phyloP scores from a whole-genome alignment of 2,113 vertebrate species.

The Phoxinus phoxinus region DNA sequence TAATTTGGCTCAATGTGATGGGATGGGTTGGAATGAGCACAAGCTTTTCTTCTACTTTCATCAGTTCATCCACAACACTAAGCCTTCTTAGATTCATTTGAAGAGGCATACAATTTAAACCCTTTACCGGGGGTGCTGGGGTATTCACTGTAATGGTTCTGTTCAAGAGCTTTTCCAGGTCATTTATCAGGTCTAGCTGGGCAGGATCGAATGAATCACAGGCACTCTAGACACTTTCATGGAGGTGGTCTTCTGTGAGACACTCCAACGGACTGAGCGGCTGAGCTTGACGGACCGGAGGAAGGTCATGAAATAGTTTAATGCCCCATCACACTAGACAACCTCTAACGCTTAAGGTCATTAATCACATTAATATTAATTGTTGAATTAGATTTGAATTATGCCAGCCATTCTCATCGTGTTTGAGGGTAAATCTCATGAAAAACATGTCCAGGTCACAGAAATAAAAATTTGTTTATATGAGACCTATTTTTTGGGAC shows the following conservation, averaged over 20 bases:
- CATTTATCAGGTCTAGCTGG: conserved; percentile 16
- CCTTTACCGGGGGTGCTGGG: not conserved
- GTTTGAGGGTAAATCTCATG: not conserved
- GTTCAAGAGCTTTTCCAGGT: not conserved
- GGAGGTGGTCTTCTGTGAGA: not conserved
- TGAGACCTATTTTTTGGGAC: not conserved
- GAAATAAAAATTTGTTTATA: not conserved
- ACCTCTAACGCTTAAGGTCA: conserved; percentile 20
- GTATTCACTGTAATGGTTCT: not conserved
- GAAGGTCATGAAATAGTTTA: conserved; percentile 9
- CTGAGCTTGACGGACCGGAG: conserved; percentile 16
- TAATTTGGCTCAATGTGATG: not conserved
- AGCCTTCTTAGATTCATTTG: not conserved
- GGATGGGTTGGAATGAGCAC: not conserved
- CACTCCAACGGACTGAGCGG: not conserved
- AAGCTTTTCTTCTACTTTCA: not conserved
- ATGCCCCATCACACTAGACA: conserved; percentile 23
- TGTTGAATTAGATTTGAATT: conserved; percentile 4
- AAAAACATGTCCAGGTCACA: not conserved
- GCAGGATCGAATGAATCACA: conserved; percentile 17
- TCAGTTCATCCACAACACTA: not conserved
- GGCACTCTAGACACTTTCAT: conserved; percentile 11
- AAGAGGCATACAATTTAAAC: conserved; percentile 13
- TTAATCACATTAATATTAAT: conserved; percentile 35
- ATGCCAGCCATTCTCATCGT: not conserved